phyloP scores from a whole-genome alignment of 2,888 invertebrate species.

The Andrena camellia region DNA sequence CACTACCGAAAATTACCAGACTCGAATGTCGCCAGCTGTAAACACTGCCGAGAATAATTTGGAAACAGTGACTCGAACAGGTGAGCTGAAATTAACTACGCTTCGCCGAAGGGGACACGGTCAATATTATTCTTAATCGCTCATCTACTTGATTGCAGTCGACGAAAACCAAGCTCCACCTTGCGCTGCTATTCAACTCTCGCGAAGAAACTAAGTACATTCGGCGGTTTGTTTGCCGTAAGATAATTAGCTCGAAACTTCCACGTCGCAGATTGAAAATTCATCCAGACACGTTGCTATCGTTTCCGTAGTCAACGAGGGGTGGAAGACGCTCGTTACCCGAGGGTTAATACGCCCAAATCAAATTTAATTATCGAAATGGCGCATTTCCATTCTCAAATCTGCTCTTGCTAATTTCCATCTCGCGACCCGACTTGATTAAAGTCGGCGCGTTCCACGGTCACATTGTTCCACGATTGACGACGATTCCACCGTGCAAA shows the following conservation, averaged over 20 bases:
- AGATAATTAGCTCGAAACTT: slow-evolving; percentile 53
- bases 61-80: neutral
- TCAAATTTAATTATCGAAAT: slow-evolving; percentile 57
- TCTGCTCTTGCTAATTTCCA: slow-evolving; percentile 30
- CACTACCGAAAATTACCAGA: neutral
- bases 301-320: neutral
- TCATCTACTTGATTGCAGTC: slow-evolving; percentile 27
- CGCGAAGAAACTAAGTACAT: slow-evolving; percentile 5
- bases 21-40: neutral
- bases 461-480: slow-evolving; percentile 19
- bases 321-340: neutral
- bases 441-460: slow-evolving; percentile 5
- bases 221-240: slow-evolving; percentile 31
- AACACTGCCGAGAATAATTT: neutral
- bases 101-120: slow-evolving; percentile 13
- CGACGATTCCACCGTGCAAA: slow-evolving; percentile 16
- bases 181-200: neutral
- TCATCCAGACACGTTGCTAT: slow-evolving; percentile 18
- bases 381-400: slow-evolving; percentile 6
- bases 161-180: slow-evolving; percentile 8
- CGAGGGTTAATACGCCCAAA: slow-evolving; percentile 28
- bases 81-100: slow-evolving; percentile 2
- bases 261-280: slow-evolving; percentile 30
- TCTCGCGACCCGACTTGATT: slow-evolving; percentile 34
- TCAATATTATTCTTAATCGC: slow-evolving; percentile 47